Base-by-base conservation (phyloP, 2,888 invertebrate genomes). In the Dicycla oo region DNA sequence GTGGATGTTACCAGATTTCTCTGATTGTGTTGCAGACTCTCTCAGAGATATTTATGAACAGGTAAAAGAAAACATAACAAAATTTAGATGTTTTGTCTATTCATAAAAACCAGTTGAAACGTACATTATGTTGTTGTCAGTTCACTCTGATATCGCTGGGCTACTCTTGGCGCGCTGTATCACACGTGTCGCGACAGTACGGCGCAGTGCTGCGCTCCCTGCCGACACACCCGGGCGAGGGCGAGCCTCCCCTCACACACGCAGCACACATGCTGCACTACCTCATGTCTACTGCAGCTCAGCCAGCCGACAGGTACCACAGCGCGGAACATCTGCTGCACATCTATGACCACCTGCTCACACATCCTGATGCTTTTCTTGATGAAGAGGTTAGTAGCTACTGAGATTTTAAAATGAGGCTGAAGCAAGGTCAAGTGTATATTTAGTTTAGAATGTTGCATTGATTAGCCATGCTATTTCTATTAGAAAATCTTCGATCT, bases 1-100 rank as follows among this genome's bases (percentile, higher is more conserved):
- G 80, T 98, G 98, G 98, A 96, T 97, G 84, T 92, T 96, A 58
- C 98, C 98, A 0, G 98, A 98, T 90, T 98, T 98, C 89, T 97
- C 98, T 2, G 96, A 96, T 26, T 98, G 98, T 88, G 94, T 97
- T 34, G 97, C 97, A 43, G 97, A 97, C 86, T 96, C 97, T 1
- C 91, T 98, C 47, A 92, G 96, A 65, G 93, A 96, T 84, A 97
- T 97, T 80, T 97, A 97, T 88, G 96, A 97, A 84, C 96, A 97
- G 93, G 97, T 97, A 91, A 34, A 8, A 2, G 3, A 23, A 34
- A 76, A 34, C 1, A 2, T 34, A 34, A 43, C 1, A 3, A 8
- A n/a, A 15, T 15, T 13, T 7, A 5, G 15, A 62, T 49, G 4
- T n/a, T 23, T 15, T 26, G n/a, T 43, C 6, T 10, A 13, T 6